Evolutionary conservation across 2,797 vertebrate species (phyloP), one percentile per base, ranked within the genome.

Genomic region (Hyperoplus immaculatus): DNA sequence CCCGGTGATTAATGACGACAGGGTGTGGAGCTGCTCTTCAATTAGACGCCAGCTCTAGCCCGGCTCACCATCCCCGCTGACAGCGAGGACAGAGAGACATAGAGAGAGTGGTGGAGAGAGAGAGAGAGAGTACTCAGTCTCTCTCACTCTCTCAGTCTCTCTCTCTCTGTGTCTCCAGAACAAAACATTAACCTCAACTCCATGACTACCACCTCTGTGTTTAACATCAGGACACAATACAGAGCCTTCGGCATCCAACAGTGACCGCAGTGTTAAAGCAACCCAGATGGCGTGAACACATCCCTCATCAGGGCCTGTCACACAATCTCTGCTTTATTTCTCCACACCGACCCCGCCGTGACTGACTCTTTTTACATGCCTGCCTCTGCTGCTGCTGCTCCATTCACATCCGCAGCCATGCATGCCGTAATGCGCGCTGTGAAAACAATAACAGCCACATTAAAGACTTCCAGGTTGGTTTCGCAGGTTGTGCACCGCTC

Each of bases 1-100:
- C 89, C 87, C 16, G 49, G 94, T 95, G 95, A 96, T 95, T 95
- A 95, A 95, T 95, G 95, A 95, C 89, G 95, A 95, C 94, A 95
- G 95, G 90, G 92, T 95, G 95, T 90, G 93, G 93, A 95, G 93
- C 93, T 88, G 93, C 92, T 94, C 95, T 94, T 95, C 95, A 95
- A 95, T 96, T 95, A 95, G 94, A 94, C 88, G 93, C 91, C 93
- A 91, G 92, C 93, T 90, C 93, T 90, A 86, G 85, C 75, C 82
- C 72, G 66, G 87, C 91, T 94, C 94, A 87, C 88, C 82, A 77
- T 86, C 69, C 64, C 83, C 49, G 78, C 86, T 90, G 89, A 93
- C 94, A 94, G 91, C 89, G 81, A 86, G 84, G 90, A 91, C 85
- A 91, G 81, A 81, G 83, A 78, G 80, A 81, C 79, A 70, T 79